Percentiles rank a stretch among this genome's conserved stretches.
phyloP scores from a whole-genome alignment of 2,888 invertebrate genomes.

The Ochropleura leucogaster region DNA sequence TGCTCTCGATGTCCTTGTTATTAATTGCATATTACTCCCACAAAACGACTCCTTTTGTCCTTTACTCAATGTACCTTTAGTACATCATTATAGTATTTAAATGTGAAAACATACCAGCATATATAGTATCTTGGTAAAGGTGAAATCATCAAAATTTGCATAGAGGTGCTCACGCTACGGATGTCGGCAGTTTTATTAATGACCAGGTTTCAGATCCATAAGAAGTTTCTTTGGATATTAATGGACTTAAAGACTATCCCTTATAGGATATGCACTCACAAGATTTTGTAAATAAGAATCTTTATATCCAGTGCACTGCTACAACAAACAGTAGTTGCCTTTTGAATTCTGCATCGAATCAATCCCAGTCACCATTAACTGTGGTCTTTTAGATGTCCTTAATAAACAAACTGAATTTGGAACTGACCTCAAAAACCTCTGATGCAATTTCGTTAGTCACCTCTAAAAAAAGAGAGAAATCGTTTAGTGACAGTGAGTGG shows the following conservation, averaged over 20 bases:
- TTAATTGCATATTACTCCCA: conserved; percentile 73
- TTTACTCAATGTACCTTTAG: conserved; percentile 16
- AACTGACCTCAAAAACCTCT: conserved; percentile 16
- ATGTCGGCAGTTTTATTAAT: conserved; percentile 32
- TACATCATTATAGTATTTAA: conserved; percentile 1
- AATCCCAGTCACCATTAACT: background rate
- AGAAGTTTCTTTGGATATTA: conserved; percentile 17
- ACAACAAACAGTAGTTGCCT: background rate
- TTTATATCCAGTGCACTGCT: background rate
- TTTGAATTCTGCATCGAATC: background rate
- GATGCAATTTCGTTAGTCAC: conserved; percentile 11
- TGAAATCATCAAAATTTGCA: conserved; percentile 49
- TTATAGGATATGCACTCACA: background rate
- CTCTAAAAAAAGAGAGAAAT: conserved; percentile 13
- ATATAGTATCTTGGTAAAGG: conserved; percentile 20
- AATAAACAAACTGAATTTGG: background rate
- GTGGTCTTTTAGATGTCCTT: background rate
- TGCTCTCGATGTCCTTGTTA: conserved; percentile 77
- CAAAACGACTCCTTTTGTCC: conserved; percentile 51
- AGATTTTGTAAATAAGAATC: background rate
- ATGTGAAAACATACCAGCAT: conserved; percentile 29
- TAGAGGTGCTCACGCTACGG: conserved; percentile 40
- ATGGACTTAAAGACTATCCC: conserved; percentile 10
- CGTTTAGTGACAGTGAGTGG: conserved; percentile 14
- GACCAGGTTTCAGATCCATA: conserved; percentile 16